Percentiles rank a stretch among this genome's conserved stretches.
These are phyloP conservation scores for Myanophis thanlyinensis DNA, from an alignment of 2,113 vertebrate species.

Conservation along the genomic window DNA sequence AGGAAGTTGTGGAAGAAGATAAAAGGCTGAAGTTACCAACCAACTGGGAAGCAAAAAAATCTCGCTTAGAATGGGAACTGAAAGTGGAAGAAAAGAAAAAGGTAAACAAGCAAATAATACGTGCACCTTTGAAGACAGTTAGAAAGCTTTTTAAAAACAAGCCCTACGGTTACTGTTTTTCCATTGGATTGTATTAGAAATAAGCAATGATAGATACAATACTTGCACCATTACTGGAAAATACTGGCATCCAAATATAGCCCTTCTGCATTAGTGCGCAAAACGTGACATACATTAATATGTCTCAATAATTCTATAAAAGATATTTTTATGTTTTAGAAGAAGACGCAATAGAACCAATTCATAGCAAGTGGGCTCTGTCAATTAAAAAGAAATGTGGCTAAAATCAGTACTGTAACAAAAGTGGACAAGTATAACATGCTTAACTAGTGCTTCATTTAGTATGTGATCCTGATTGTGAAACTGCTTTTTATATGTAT, in stretches of 20 bases:
- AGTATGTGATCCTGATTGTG: background rate
- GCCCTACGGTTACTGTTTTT: background rate
- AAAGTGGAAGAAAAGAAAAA: constrained; percentile 87
- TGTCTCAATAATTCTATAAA: background rate
- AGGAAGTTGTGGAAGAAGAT: constrained; percentile 93
- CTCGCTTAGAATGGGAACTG: constrained; percentile 90
- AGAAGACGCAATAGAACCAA: background rate
- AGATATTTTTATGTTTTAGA: background rate
- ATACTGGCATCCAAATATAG: background rate
- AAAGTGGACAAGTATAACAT: background rate
- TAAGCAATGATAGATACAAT: background rate
- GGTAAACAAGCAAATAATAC: constrained; percentile 53
- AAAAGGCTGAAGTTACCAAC: constrained; percentile 87
- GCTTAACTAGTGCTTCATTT: background rate
- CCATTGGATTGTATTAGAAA: background rate
- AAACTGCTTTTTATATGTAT: background rate
- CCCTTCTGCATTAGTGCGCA: background rate
- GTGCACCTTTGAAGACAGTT: background rate
- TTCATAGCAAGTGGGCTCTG: background rate
- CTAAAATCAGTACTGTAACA: background rate
- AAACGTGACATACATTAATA: background rate
- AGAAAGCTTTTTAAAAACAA: background rate
- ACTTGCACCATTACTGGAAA: background rate
- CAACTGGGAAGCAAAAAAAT: constrained; percentile 96
- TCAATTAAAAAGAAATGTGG: background rate